Evolutionary conservation across 1,140 invertebrate species (phyloP), one percentile per base, ranked within the genome.

Genomic region (Drosophila willistoni): DNA sequence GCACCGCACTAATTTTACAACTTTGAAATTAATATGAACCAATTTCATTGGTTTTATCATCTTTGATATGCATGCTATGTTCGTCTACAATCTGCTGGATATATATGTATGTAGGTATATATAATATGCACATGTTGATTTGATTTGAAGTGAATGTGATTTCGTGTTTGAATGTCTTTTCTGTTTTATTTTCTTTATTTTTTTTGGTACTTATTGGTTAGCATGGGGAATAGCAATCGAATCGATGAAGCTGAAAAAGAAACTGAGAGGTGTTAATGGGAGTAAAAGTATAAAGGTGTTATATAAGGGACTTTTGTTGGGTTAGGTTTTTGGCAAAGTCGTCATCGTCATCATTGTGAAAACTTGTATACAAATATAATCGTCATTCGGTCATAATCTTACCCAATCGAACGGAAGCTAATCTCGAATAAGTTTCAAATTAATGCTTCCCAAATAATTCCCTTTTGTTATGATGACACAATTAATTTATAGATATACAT

Each of bases 181-280:
- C 22, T 29, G 29, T 29, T 29, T 29, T 29, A 1, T 29, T 7
- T 29, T 29, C 7, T 29, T 29, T 29, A 19, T 47, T 29, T 29
- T 29, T 29, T 29, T 47, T 47, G 44, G 14, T 47, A 47, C 17
- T 47, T 17, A 47, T 47, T 19, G 44, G 44, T 47, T 47, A 47
- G 14, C 44, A 47, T 10, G 44, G 14, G 44, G 44, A 19, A 47
- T 47, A 47, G 44, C 44, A 47, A 47, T 47, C 44, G 44, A 47
- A 47, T 17, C 44, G 14, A 47, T 47, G 14, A 19, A 47, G 44
- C 14, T 9, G 44, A 47, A 47, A 17, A 47, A 29, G 14, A 47
- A 47, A 47, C 17, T 47, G 44, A 47, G 44, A 47, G 44, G 44
- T 47, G 44, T 47, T 47, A 47, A 47, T 47, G 14, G 17, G 17